phyloP scores from a whole-genome alignment of 2,113 vertebrate species.

The Terrapene triunguis region DNA sequence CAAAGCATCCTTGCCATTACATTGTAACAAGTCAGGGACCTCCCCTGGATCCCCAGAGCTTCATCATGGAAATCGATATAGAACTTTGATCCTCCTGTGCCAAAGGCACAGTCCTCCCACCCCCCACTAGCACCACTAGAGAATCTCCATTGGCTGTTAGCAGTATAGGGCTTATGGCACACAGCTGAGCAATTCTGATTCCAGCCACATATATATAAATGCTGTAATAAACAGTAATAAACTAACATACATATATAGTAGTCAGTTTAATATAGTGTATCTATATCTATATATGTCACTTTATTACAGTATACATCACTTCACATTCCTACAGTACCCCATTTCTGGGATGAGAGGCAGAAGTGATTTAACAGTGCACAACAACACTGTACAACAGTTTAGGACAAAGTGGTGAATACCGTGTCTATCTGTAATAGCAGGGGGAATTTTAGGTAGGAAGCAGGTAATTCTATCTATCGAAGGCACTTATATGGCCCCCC shows the following conservation, averaged over 20 bases:
- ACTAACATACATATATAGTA: neutral
- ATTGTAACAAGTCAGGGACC: neutral
- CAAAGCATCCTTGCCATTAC: neutral
- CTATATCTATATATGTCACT: neutral
- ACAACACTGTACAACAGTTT: neutral
- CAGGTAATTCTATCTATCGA: neutral
- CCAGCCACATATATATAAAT: neutral
- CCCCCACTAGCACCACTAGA: neutral
- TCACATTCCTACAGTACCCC: neutral
- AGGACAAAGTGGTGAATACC: neutral
- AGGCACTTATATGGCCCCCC: neutral
- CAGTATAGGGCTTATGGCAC: neutral
- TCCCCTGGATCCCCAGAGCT: neutral
- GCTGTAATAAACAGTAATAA: neutral
- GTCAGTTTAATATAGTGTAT: neutral
- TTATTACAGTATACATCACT: neutral
- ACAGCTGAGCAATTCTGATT: neutral
- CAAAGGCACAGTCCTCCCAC: neutral
- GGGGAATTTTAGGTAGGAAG: neutral
- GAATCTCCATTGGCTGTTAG: neutral
- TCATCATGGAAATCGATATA: neutral
- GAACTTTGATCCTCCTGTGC: neutral
- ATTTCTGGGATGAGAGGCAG: neutral
- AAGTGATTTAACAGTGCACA: neutral
- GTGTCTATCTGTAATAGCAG: neutral